These are phyloP conservation scores for Puma concolor DNA, from an alignment of 2,113 vertebrate species.

Conservation along the genomic window DNA sequence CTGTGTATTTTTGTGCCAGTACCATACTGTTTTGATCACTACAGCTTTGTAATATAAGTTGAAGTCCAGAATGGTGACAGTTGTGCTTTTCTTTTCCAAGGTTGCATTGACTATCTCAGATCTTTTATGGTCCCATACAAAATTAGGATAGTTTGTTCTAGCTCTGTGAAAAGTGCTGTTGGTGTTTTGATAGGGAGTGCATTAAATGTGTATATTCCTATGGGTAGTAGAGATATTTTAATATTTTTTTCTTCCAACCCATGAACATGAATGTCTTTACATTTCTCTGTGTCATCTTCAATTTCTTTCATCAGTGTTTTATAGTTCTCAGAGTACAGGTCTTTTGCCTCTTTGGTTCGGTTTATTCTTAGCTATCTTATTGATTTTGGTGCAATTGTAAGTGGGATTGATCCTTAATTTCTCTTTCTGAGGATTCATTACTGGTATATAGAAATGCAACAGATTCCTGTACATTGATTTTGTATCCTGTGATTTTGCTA, in stretches of 20 bases:
- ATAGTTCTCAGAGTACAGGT: neutral
- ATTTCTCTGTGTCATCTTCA: neutral
- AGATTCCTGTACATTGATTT: neutral
- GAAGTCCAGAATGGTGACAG: neutral
- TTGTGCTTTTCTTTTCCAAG: neutral
- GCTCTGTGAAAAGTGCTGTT: neutral
- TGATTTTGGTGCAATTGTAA: neutral
- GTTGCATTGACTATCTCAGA: neutral
- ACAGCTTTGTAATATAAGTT: neutral
- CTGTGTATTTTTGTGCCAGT: neutral
- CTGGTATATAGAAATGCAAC: neutral
- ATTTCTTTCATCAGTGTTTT: neutral
- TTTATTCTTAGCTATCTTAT: neutral
- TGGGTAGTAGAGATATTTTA: neutral
- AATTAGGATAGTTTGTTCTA: neutral
- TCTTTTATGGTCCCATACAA: neutral
- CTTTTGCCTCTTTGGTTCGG: neutral
- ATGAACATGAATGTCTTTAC: neutral
- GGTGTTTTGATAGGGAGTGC: neutral
- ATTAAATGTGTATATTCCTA: neutral
- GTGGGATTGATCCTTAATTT: neutral
- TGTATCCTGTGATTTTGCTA: neutral
- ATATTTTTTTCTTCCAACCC: neutral
- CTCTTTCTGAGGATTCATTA: neutral
- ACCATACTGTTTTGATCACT: neutral